Base-by-base conservation (phyloP, 2,888 invertebrate species). In the Xanthorhoe designata region DNA sequence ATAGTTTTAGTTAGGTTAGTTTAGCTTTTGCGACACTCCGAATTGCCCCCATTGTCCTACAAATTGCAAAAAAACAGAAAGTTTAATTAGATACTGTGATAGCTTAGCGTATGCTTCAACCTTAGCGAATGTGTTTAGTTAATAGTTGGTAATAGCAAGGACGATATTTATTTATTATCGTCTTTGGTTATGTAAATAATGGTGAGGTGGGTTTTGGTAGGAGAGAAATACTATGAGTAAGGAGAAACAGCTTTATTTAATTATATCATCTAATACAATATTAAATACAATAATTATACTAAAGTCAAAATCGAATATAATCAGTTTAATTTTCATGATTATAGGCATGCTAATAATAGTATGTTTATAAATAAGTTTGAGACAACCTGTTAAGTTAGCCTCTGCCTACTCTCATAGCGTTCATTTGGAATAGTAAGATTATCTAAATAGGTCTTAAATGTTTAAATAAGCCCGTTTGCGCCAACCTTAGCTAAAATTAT, bases 161-260 rank as follows among this genome's bases (percentile, higher is more conserved):
- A n/a, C n/a, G n/a, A n/a, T n/a, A n/a, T n/a, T n/a, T n/a, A n/a
- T n/a, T n/a, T n/a, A n/a, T n/a, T n/a, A n/a, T n/a, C n/a, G n/a
- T n/a, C n/a, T n/a, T 24, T 24, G 24, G 1, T 3, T 24, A 1
- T 32, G 32, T 32, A 7, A 7, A 2, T 7, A 4, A 32, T 32
- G 2, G 32, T 32, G 5, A 10, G 13, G 38, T 9, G 38, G 38
- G 38, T 38, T 38, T 42, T 47, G 17, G 15, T 47, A 7, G 47
- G 1, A 17, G 0, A 15, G 17, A 47, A 47, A 47, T 7, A 47
- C 15, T 13, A 13, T 10, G 15, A n/a, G 13, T n/a, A 49, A 1
- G 15, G 19, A 24, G 49, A 56, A 56, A 65, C 61, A 6, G 60
- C 60, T 65, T 60, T 65, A 65, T 56, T 65, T 42, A 42, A 42